These are phyloP conservation scores for Centropus unirufus DNA, from an alignment of 2,113 vertebrate species.

Conservation along the genomic window DNA sequence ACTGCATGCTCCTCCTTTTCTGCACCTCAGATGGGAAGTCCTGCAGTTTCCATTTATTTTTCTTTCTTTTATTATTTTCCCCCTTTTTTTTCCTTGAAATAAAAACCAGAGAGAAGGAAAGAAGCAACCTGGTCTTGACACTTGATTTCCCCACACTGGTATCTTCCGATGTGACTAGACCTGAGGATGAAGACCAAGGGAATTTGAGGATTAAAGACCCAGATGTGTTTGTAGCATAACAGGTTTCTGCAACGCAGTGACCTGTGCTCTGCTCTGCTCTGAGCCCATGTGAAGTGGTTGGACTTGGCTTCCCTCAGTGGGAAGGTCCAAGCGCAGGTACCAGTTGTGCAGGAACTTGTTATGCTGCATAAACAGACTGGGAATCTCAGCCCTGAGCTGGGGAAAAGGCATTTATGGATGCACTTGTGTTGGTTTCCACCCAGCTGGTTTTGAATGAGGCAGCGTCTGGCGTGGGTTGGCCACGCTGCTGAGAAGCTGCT, in stretches of 20 bases:
- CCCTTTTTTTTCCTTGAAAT: neutral
- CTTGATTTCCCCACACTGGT: conserved; percentile 30
- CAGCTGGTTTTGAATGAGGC: neutral
- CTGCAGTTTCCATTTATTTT: conserved; percentile 65
- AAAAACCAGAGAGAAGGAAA: conserved; percentile 28
- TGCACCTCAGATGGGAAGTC: conserved; percentile 40
- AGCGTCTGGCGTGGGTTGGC: neutral
- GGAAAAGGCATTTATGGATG: neutral
- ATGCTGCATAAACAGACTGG: neutral
- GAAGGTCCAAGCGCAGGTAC: neutral
- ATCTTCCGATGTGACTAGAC: conserved; percentile 50
- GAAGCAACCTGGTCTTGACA: conserved; percentile 35
- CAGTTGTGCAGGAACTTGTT: conserved; percentile 11
- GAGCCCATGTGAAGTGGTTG: neutral
- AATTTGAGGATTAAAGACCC: conserved; percentile 34
- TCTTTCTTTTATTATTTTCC: neutral
- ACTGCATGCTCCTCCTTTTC: conserved; percentile 67
- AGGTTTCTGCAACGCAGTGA: conserved; percentile 22
- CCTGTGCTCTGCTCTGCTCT: conserved; percentile 13
- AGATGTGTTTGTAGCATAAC: conserved; percentile 18
- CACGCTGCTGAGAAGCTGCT: neutral
- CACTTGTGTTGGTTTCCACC: neutral
- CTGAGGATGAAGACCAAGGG: conserved; percentile 37
- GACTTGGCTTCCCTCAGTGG: neutral
- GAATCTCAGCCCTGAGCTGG: neutral